phyloP scores from a whole-genome alignment of 92 coral and sea anemone species.

The Palythoa caribaeorum region DNA sequence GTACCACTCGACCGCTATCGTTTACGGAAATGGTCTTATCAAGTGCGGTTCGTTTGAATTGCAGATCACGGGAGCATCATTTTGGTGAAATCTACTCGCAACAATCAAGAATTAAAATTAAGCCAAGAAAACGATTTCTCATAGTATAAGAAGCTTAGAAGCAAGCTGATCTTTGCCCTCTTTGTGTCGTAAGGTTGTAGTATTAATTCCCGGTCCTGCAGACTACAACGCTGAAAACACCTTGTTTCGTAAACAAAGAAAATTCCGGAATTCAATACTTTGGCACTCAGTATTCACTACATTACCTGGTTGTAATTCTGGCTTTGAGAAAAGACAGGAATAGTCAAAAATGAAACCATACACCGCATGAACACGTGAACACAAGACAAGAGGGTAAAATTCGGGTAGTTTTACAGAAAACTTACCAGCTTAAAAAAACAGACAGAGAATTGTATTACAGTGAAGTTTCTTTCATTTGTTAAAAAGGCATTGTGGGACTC shows the following conservation, averaged over 20 bases:
- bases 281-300: neutral
- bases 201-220: no score
- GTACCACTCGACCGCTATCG: neutral
- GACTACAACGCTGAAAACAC: neutral
- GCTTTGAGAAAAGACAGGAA: neutral
- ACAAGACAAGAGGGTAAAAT: neutral
- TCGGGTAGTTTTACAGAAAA: neutral
- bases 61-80: neutral
- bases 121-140: slow-evolving; percentile 1
- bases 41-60: slow-evolving; percentile 28
- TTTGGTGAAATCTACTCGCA: neutral
- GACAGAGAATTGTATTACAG: neutral
- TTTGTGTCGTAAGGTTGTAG: neutral
- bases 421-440: neutral
- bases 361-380: neutral
- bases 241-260: neutral
- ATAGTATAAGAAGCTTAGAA: neutral
- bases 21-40: slow-evolving; percentile 16
- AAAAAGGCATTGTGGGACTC: slow-evolving; percentile 24
- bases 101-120: neutral
- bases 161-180: neutral
- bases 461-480: neutral
- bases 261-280: slow-evolving; percentile 19
- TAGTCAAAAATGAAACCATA: neutral
- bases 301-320: slow-evolving; percentile 2